A percentile compares a stretch with the other conserved stretches of the same genome.
Conservation (phyloP, 2,888 invertebrate genomes). For the Cloeon dipterum region DNA sequence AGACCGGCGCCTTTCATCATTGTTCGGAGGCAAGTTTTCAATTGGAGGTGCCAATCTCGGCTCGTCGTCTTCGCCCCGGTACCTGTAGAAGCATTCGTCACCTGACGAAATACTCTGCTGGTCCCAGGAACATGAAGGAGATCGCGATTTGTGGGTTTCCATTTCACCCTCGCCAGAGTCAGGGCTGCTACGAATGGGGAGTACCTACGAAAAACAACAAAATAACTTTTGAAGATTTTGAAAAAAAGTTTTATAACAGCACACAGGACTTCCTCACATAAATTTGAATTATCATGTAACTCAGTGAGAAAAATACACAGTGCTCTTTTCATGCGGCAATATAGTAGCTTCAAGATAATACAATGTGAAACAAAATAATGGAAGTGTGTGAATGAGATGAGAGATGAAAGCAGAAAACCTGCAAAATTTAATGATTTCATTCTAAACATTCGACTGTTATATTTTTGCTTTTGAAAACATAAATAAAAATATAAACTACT, state of each 20-base stretch:
- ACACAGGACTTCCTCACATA: too few species aligned
- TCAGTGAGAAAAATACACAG: too few species aligned
- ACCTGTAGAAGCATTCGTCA: neutral
- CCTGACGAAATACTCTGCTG: neutral
- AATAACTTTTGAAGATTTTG: neutral
- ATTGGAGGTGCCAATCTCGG: neutral
- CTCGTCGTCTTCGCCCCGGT: neutral
- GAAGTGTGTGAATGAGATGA: too few species aligned
- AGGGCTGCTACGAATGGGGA: neutral
- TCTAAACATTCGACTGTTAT: too few species aligned
- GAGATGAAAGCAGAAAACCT: too few species aligned
- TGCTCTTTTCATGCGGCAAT: too few species aligned
- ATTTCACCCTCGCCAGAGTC: neutral
- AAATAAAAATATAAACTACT: neutral
- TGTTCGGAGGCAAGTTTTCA: neutral
- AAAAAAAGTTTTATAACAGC: neutral
- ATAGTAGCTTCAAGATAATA: too few species aligned
- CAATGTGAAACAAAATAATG: too few species aligned
- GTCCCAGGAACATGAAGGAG: neutral
- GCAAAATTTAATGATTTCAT: neutral
- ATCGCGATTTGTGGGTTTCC: neutral
- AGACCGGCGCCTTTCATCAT: slow-evolving; percentile 16
- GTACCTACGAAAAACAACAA: too few species aligned
- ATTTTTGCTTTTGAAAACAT: neutral
- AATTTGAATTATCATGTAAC: too few species aligned